Evolutionary conservation across 2,888 invertebrate species (phyloP).

Genomic region (Thumatha senex): DNA sequence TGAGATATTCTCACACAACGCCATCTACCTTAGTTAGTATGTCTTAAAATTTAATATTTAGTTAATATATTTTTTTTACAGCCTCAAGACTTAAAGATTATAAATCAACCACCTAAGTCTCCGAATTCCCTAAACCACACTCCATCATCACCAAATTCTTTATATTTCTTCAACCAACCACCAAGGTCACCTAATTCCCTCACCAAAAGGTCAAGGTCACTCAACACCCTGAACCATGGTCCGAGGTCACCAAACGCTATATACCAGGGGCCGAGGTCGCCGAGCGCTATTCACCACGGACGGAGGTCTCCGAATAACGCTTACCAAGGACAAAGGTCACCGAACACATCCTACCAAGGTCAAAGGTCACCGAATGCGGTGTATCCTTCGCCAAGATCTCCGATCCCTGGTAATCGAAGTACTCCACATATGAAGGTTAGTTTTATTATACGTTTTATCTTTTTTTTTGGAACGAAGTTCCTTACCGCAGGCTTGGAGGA

Average conservation of each 20-base stretch:
- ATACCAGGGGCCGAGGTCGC: neutral
- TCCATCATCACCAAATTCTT: constrained; percentile 1
- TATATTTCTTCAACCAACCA: neutral
- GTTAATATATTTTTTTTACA: neutral
- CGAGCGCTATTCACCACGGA: neutral
- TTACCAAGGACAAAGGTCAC: neutral
- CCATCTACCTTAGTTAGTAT: no score
- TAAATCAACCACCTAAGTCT: constrained; percentile 1
- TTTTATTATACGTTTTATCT: no score
- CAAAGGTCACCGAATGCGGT: constrained; percentile 6
- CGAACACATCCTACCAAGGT: neutral
- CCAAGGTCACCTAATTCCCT: constrained; percentile 5
- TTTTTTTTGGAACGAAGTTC: no score
- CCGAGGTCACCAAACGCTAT: neutral
- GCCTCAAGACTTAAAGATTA: constrained; percentile 8
- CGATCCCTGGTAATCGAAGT: neutral
- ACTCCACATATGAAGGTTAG: constrained; percentile 1
- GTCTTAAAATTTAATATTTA: no score
- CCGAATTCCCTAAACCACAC: constrained; percentile 3
- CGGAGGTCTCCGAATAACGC: neutral
- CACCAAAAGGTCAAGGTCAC: neutral
- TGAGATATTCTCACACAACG: no score
- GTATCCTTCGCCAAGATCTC: neutral
- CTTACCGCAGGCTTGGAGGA: no score
- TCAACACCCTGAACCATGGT: neutral